phyloP scores from a whole-genome alignment of 2,797 vertebrate genomes.

The Parotocinclus haroldoi region DNA sequence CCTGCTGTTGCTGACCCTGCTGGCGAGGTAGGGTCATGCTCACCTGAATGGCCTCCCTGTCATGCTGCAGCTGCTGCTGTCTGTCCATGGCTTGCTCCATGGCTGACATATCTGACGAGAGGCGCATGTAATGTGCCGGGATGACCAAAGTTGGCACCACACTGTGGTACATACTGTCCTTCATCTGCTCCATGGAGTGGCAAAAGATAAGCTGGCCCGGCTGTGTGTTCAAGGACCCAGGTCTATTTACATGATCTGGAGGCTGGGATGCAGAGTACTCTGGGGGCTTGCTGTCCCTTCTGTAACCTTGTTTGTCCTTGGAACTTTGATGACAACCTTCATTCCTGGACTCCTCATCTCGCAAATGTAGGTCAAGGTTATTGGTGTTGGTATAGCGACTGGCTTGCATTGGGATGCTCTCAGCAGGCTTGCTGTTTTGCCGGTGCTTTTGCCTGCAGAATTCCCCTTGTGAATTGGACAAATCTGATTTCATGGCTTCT shows the following conservation, averaged over 20 bases:
- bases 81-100: constrained; percentile 61
- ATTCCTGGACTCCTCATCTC: constrained; percentile 44
- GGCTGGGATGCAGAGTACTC: constrained; percentile 73
- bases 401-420: constrained; percentile 65
- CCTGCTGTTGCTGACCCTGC: constrained; percentile 39
- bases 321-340: constrained; percentile 55
- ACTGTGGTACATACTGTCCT: constrained; percentile 78
- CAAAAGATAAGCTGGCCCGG: constrained; percentile 79
- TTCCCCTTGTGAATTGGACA: constrained; percentile 66
- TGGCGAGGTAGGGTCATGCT: constrained; percentile 52
- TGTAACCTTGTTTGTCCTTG: constrained; percentile 62
- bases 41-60: constrained; percentile 58
- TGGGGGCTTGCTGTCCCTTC: constrained; percentile 66
- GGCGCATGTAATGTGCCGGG: constrained; percentile 79
- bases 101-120: constrained; percentile 58
- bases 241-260: constrained; percentile 68
- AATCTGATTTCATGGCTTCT: constrained; percentile 69
- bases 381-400: constrained; percentile 66
- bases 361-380: constrained; percentile 55
- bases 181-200: constrained; percentile 80
- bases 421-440: constrained; percentile 53
- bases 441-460: constrained; percentile 61
- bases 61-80: constrained; percentile 56
- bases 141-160: constrained; percentile 82
- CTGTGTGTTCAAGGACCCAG: constrained; percentile 67